Conservation (phyloP, 2,113 vertebrate species). For the Oncorhynchus keta region DNA sequence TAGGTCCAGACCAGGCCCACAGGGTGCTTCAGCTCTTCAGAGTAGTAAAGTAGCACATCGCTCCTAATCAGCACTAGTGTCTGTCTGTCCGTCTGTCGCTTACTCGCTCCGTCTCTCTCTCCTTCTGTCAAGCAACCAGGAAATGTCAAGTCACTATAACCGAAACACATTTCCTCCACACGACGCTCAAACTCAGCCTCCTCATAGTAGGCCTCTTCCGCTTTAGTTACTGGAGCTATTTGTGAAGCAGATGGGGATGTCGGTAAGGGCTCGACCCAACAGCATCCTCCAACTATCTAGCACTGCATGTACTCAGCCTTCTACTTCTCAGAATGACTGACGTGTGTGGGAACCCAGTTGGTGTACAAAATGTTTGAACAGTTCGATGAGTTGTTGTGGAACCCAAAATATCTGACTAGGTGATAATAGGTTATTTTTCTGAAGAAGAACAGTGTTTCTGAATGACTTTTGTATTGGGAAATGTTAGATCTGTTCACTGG, state of each 20-base stretch:
- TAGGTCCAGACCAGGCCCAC: not conserved
- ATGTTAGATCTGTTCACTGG: not conserved
- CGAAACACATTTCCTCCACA: conserved; percentile 74
- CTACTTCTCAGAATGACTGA: not conserved
- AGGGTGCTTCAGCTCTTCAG: conserved; percentile 3
- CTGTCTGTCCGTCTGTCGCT: conserved; percentile 9
- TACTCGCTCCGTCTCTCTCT: conserved; percentile 25
- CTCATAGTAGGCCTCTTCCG: conserved; percentile 62
- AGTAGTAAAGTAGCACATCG: conserved; percentile 48
- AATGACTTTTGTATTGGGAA: too few species aligned
- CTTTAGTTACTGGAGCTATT: conserved; percentile 42
- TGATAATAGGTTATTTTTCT: too few species aligned
- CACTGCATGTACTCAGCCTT: not conserved
- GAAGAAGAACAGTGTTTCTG: too few species aligned
- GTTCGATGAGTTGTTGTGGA: too few species aligned
- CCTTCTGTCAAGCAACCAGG: conserved; percentile 70
- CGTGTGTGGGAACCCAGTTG: too few species aligned
- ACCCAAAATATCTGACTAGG: too few species aligned
- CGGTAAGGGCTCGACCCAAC: conserved; percentile 1
- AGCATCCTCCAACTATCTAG: conserved; percentile 22
- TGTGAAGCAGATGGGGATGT: conserved; percentile 20
- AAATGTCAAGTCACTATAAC: conserved; percentile 81
- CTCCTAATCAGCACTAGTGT: not conserved
- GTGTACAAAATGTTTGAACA: not conserved
- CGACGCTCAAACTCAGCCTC: not conserved